Evolutionary conservation across 2,888 invertebrate genomes (phyloP), one percentile per base, ranked within the genome.

Genomic region (Mycogona germanica): DNA sequence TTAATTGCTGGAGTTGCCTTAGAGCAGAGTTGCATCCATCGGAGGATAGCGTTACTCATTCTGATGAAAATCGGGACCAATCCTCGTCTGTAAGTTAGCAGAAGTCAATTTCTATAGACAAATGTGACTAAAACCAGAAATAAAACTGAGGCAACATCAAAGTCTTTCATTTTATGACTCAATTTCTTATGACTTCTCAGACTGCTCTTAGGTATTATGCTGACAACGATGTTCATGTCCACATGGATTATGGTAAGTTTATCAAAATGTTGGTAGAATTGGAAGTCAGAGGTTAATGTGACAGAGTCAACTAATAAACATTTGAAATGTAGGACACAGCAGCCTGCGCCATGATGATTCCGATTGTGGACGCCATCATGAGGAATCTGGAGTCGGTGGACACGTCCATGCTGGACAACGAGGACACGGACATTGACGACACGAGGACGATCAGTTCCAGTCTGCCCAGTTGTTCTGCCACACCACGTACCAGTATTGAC

Each of bases 191-290:
- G 37, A 2, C 28, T n/a, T 28, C 37, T 52, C 35, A 83, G 84
- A 66, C 71, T 91, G 54, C 84, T 88, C 69, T 78, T 89, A 64
- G 91, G 91, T 0, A 73, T 91, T 45, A 84, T 89, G 64, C 75
- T 82, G 58, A 88, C 88, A 17, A 88, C 91, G 0, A 89, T 87
- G 85, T 87, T 91, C 64, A 79, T 93, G 60, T 91, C 91, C 0
- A 92, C 92, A 89, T 93, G 92, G 92, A 89, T 93, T 61, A 89
- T 88, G 5, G n/a, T n/a, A n/a, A n/a, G n/a, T n/a, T n/a, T n/a
- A n/a, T n/a, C n/a, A n/a, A n/a, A n/a, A n/a, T n/a, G n/a, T n/a
- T n/a, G n/a, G n/a, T n/a, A n/a, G n/a, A n/a, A n/a, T n/a, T n/a
- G n/a, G n/a, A n/a, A n/a, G n/a, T n/a, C n/a, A n/a, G n/a, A n/a